Conservation (phyloP, 2,888 invertebrate species). For the Gymnocheta viridis region DNA sequence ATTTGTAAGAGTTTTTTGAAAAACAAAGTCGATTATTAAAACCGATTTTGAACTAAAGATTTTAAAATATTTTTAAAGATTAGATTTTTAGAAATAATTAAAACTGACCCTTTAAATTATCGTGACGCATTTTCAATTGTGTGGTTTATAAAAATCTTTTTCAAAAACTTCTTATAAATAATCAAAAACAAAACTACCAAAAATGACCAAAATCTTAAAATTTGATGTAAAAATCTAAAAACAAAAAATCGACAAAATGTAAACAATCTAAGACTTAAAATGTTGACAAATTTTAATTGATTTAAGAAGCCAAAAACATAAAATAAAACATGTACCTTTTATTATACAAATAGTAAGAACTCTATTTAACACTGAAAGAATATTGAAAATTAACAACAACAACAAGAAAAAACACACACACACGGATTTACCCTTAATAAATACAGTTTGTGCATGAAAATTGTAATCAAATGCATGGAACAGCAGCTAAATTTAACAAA, state of each 20-base stretch:
- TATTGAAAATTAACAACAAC: not conserved
- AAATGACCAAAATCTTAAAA: slow-evolving; percentile 31
- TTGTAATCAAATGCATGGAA: slow-evolving; percentile 69
- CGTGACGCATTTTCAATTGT: no score
- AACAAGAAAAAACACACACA: not conserved
- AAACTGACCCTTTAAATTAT: no score
- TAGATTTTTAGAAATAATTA: not conserved
- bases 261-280: slow-evolving; percentile 54
- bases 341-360: slow-evolving; percentile 16
- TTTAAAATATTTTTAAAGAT: not conserved
- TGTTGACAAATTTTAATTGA: slow-evolving; percentile 10
- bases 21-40: not conserved
- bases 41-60: not conserved
- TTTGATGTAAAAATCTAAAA: not conserved
- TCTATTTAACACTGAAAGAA: slow-evolving; percentile 5
- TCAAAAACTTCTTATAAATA: not conserved
- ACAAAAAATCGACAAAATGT: not conserved
- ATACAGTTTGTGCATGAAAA: slow-evolving; percentile 68
- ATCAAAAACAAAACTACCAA: not conserved
- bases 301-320: not conserved
- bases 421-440: slow-evolving; percentile 40
- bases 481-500: slow-evolving; percentile 47
- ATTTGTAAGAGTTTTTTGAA: not conserved
- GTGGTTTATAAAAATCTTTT: not conserved
- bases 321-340: slow-evolving; percentile 30